Percentiles rank a stretch among this genome's conserved stretches.
phyloP scores from a whole-genome alignment of 2,113 vertebrate genomes.

The Ptyas mucosa region DNA sequence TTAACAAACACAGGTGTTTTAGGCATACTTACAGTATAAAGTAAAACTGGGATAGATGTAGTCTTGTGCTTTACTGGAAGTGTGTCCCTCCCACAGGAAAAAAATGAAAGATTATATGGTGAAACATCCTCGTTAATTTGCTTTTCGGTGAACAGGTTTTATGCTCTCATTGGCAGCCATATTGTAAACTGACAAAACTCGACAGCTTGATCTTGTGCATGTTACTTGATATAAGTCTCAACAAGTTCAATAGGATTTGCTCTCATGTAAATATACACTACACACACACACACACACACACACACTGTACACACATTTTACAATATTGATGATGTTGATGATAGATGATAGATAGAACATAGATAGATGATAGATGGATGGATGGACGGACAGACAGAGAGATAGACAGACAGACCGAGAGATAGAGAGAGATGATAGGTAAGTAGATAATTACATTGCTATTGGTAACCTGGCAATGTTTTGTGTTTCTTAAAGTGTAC shows the following conservation, averaged over 20 bases:
- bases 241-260: neutral
- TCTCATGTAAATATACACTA: neutral
- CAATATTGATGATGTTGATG: neutral
- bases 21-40: neutral
- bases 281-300: neutral
- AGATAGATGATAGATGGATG: no score
- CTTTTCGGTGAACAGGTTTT: neutral
- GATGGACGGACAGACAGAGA: no score
- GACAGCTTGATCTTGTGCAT: no score
- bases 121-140: neutral
- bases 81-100: neutral
- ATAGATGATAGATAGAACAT: no score
- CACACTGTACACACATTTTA: neutral
- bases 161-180: neutral
- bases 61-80: neutral
- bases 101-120: neutral
- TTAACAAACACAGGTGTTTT: neutral
- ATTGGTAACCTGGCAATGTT: neutral
- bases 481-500: neutral
- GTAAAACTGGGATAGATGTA: neutral
- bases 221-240: neutral
- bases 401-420: no score
- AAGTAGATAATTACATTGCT: neutral
- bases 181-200: neutral
- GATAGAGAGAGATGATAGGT: no score